Base-by-base conservation (phyloP, 2,797 vertebrate species). In the Miichthys miiuy region DNA sequence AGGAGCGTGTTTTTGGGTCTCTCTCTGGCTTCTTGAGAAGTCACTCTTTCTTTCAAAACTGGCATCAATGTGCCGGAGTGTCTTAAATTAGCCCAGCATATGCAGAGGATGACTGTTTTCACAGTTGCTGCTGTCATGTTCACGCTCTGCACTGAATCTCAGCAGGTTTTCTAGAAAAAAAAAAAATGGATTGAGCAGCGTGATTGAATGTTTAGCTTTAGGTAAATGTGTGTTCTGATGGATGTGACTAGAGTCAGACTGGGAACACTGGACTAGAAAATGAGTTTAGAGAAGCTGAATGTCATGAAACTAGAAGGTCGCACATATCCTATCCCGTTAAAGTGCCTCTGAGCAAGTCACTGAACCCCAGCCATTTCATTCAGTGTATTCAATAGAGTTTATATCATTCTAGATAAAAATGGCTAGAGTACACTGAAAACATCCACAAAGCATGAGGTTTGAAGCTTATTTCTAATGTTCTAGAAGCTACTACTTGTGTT, bases 31-130 rank as follows among this genome's bases (percentile, higher is more conserved):
- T 25, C 25, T 51, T 38, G 3, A 21, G 55, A 62, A 80, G 51
- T 75, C 74, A 30, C 23, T 6, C 25, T 64, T 41, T 68, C 72
- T 23, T 48, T 68, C 27, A 56, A 76, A 83, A 51, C 56, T 68
- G 80, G 30, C 79, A 42, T 66, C 72, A 9, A 14, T 17, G 78
- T 68, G 74, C 9, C 14, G 34, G 11, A 76, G 66, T 0, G 67
- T 87, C 87, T 86, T 83, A 79, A 83, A 73, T 90, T 67, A 92
- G 82, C 68, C 3, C 42, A 79, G 73, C 92, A 91, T 90, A 84
- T 91, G 90, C 87, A 90, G 74, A 52, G 4, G 87, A 73, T 79
- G 90, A 88, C 62, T 17, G 84, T 85, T 91, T 89, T 88, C 89
- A 88, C 88, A 90, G 85, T 80, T 81, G 72, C 76, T 85, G 75